Base-by-base conservation (phyloP, 2,797 vertebrate genomes). In the Coendou prehensilis region DNA sequence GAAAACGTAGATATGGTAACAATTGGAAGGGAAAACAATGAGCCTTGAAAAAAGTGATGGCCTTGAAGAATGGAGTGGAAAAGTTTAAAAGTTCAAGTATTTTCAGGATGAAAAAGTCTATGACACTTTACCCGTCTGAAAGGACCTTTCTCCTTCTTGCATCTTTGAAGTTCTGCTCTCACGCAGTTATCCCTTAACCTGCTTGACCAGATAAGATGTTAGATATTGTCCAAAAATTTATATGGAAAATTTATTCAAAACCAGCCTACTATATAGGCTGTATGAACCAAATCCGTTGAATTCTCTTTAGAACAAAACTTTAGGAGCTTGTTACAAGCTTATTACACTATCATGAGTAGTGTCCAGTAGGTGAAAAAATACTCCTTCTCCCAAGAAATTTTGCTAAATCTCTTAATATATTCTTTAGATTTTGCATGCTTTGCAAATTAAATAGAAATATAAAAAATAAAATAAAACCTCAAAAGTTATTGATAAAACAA, bases 401-500 rank as follows among this genome's bases (percentile, higher is more conserved):
- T 52, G 37, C 2, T n/a, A 33, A 26, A 28, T 75, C 87, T 71
- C 26, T 52, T 56, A 20, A 28, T 33, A 94, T 20, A 4, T 90
- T 50, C 75, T 33, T 59, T 91, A 95, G 92, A 47, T 47, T 47
- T 50, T 15, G 64, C 13, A 63, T 56, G 3, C 80, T 95, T 97
- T 88, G 11, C 4, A 45, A 80, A 78, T 86, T 54, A 96, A 90
- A 87, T 95, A 87, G 18, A 37, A 95, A 92, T 61, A 76, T 91
- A 56, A 91, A 89, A 69, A 67, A 61, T 79, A 61, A 37, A 54
- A 6, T 15, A 8, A 52, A 52, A 61, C 54, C 18, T 28, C 87
- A 6, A 64, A 92, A 96, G 76, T 18, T 85, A 37, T 89, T 93
- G 45, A 67, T 96, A 69, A 97, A 98, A 92, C 37, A 96, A 96